phyloP scores from a whole-genome alignment of 2,888 invertebrate genomes.

The Ptilodon capucinus region DNA sequence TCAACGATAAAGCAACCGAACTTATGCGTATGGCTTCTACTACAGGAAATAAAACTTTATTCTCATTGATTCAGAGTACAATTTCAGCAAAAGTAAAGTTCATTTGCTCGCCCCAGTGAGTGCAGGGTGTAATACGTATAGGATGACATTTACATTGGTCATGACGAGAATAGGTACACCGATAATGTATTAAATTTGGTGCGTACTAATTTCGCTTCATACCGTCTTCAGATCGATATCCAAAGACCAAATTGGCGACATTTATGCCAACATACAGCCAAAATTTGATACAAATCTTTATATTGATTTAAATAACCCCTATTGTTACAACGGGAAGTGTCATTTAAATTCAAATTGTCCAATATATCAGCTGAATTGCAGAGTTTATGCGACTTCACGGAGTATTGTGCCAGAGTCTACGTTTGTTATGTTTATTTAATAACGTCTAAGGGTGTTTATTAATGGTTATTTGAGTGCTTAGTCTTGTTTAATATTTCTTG shows the following conservation, averaged over 20 bases:
- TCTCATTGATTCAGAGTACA: too few relatives aligned
- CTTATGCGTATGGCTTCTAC: too few relatives aligned
- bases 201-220: too few relatives aligned
- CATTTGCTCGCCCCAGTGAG: too few relatives aligned
- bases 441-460: conserved; percentile 11
- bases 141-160: too few relatives aligned
- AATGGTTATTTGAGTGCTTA: conserved; percentile 15
- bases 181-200: too few relatives aligned
- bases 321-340: conserved; percentile 37
- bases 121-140: too few relatives aligned
- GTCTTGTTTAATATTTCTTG: conserved; percentile 17
- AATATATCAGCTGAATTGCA: conserved; percentile 45
- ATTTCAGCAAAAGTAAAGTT: too few relatives aligned
- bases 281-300: neutral
- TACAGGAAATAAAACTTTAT: too few relatives aligned
- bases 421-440: conserved; percentile 35
- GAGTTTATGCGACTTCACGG: conserved; percentile 37
- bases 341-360: conserved; percentile 49
- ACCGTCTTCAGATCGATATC: too few relatives aligned
- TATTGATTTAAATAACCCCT: conserved; percentile 30
- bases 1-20: too few relatives aligned
- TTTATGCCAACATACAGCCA: neutral
- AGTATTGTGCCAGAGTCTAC: conserved; percentile 23
- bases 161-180: too few relatives aligned
- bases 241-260: neutral